Evolutionary conservation across 1,140 invertebrate species (phyloP), one percentile per base, ranked within the genome.

Genomic region (Sitophilus oryzae): DNA sequence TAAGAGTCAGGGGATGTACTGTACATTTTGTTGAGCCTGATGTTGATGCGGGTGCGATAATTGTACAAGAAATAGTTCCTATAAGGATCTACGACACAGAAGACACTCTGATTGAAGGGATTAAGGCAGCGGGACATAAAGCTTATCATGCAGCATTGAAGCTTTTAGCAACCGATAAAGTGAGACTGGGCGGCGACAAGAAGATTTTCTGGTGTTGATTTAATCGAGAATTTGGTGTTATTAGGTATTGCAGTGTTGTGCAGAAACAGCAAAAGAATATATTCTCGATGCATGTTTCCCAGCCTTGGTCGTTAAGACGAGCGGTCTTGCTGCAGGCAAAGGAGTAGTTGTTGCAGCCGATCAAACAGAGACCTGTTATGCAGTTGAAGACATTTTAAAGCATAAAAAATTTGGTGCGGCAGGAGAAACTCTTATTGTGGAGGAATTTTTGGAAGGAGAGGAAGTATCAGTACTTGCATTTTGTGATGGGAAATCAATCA

Each of bases 1-100:
- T 93, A 35, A 74, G 78, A 47, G 74, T 96, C 42, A 83, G 88
- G 38, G 96, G 96, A 10, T 98, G 94, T 67, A 91, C 91, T 1
- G 91, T 96, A 4, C 96, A 98, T 72, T 98, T 94, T 77, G 94
- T 97, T 19, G 87, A 93, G 90, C 80, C 83, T 63, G 91, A 92
- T 63, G 85, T 98, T 59, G 96, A 98, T 79, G 85, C 89, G n/a
- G 96, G 96, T 18, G 86, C 89, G 2, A 93, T 98, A 20, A 79
- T 98, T n/a, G 81, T 83, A 1, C 96, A 98, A 76, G 86, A 89
- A 71, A 71, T 81, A 2, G 91, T 97, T 21, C 82, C 84, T 2
- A 84, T 98, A 14, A 68, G 84, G 11, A 65, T 76, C 0, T 78
- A 76, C 35, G 95, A 98, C 67, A 90, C 89, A 0, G 83, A 83